phyloP scores from a whole-genome alignment of 2,888 invertebrate species.

The Troides aeacus region DNA sequence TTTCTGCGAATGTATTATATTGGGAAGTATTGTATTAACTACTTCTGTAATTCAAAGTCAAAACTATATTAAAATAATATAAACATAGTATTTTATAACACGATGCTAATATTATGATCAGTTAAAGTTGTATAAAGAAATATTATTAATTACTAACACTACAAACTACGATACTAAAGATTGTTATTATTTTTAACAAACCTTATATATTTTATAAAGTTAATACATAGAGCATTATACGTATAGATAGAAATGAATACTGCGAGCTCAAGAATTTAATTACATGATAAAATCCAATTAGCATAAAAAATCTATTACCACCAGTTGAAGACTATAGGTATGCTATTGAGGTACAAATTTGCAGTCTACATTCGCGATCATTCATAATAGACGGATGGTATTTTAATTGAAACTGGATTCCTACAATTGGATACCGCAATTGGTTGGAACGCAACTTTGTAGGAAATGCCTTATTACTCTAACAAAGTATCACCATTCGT shows the following conservation, averaged over 20 bases:
- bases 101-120: no score
- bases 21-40: no score
- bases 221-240: not conserved
- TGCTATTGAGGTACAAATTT: constrained; percentile 16
- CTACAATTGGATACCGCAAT: constrained; percentile 25
- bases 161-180: no score
- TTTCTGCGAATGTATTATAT: no score
- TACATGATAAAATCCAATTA: constrained; percentile 4
- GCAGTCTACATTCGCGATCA: constrained; percentile 5
- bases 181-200: no score
- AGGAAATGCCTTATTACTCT: constrained; percentile 25
- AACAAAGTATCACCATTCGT: constrained; percentile 27
- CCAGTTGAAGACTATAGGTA: not conserved
- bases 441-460: constrained; percentile 20
- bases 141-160: no score
- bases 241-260: not conserved
- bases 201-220: no score
- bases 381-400: constrained; percentile 21
- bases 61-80: no score
- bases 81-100: no score
- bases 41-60: no score
- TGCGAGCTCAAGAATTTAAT: not conserved
- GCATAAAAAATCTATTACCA: not conserved
- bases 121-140: no score
- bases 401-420: constrained; percentile 25